Base-by-base conservation (phyloP, 92 coral and sea anemone genomes). In the Hydrozoanthus gracilis region DNA sequence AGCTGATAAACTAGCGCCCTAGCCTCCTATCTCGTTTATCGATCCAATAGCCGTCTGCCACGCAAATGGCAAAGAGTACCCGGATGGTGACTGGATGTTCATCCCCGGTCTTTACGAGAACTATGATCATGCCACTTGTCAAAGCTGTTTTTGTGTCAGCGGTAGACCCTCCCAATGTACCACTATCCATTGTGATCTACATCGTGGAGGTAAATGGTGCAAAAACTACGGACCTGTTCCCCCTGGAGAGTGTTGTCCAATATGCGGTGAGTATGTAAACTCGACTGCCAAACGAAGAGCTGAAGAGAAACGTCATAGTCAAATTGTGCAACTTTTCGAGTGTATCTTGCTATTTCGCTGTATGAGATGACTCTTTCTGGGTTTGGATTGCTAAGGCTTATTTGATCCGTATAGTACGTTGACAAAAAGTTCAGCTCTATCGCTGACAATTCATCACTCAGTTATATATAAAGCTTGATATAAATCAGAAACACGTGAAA, bases 161-260 rank as follows among this genome's bases (percentile, higher is more conserved):
- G 80, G 80, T 51, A 51, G 9, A 46, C 49, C 80, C n/a, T 4
- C 39, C 5, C 13, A 51, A 5, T 76, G 80, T 8, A 12, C 1
- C 51, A 20, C 46, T 17, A 2, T 52, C 6, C 64, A 18, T 16
- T 76, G 80, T 17, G 80, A 76, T 16, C 65, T 76, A 10, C 5
- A 51, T 10, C 15, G 10, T 9, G 65, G 80, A 13, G 50, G 4
- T 47, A 18, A 10, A 0, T 76, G 80, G 80, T 76, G 80, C 80
- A 46, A 76, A 39, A 10, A 51, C 8, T 76, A 76, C 4, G 80
- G 65, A 4, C 15, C 80, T 18, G 80, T 51, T 6, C 80, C 80
- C 61, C 80, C 46, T 50, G 66, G 80, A 5, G 80, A 76, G 47
- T 76, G 80, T 51, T 76, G 80, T 56, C 80, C 80, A 3, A 76